phyloP scores from a whole-genome alignment of 2,797 vertebrate genomes.

The Neosalanx taihuensis region DNA sequence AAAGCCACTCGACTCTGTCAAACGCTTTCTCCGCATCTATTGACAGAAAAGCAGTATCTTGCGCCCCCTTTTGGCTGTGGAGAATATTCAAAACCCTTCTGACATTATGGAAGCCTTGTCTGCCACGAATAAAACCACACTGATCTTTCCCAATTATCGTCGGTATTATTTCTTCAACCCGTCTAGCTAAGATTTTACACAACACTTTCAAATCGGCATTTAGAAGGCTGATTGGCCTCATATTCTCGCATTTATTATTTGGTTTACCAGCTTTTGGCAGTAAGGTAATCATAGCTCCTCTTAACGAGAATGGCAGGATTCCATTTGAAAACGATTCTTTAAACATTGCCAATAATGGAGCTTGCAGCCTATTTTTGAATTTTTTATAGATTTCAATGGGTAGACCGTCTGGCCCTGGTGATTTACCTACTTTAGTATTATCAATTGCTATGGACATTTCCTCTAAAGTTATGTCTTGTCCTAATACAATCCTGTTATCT shows the following conservation, averaged over 20 bases:
- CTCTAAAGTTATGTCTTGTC: neutral
- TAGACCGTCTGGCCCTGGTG: neutral
- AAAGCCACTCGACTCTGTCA: constrained; percentile 5
- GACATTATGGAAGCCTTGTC: constrained; percentile 19
- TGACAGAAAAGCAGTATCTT: constrained; percentile 11
- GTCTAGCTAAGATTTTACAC: neutral
- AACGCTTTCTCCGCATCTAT: constrained; percentile 1
- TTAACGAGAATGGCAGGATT: neutral
- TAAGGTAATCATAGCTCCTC: neutral
- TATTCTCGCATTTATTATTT: neutral
- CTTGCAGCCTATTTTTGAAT: neutral
- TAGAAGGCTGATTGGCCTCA: neutral
- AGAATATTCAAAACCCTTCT: constrained; percentile 22
- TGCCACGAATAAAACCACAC: constrained; percentile 11
- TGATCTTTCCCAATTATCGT: too few species aligned
- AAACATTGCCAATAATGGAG: neutral
- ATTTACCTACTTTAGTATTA: neutral
- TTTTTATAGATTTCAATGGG: neutral
- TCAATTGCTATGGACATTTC: neutral
- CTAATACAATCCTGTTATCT: neutral
- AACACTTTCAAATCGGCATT: neutral
- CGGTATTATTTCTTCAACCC: too few species aligned
- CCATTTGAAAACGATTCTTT: neutral
- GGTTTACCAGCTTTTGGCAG: constrained; percentile 3
- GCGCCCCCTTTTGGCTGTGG: constrained; percentile 14